Percentiles rank a stretch among this genome's conserved stretches.
phyloP scores from a whole-genome alignment of 2,888 invertebrate genomes.

The Charanyca ferruginea region DNA sequence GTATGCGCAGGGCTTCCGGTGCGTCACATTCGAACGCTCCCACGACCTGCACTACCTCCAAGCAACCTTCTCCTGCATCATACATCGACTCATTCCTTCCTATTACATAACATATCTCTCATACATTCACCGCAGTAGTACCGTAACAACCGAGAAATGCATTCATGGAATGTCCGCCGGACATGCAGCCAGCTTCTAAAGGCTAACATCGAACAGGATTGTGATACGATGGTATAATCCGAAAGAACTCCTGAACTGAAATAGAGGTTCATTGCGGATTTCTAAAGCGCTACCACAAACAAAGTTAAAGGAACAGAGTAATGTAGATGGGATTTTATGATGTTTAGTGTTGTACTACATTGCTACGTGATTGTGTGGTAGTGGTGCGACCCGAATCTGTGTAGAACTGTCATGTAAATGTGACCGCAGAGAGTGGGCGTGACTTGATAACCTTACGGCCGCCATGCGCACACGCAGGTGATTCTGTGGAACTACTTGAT shows the following conservation, averaged over 20 bases:
- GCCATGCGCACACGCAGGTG: slow-evolving; percentile 38
- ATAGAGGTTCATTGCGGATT: slow-evolving; percentile 53
- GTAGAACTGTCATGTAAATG: slow-evolving; percentile 55
- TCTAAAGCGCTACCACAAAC: background rate
- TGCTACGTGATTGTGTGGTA: slow-evolving; percentile 31
- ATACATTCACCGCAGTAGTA: slow-evolving; percentile 41
- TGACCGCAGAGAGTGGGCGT: slow-evolving; percentile 66
- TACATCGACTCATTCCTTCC: slow-evolving; percentile 52
- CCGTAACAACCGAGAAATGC: slow-evolving; percentile 53
- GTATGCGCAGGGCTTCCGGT: slow-evolving; percentile 69
- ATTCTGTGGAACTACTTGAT: slow-evolving; percentile 55
- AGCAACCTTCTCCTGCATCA: slow-evolving; percentile 43
- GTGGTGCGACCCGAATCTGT: slow-evolving; percentile 48
- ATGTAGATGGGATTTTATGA: slow-evolving; percentile 36
- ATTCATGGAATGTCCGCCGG: slow-evolving; percentile 75
- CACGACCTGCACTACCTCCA: slow-evolving; percentile 59
- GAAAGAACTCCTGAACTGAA: slow-evolving; percentile 15
- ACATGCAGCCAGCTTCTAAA: slow-evolving; percentile 46
- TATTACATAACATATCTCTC: background rate
- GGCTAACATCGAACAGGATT: slow-evolving; percentile 33
- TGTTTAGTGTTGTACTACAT: slow-evolving; percentile 2
- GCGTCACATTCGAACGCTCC: slow-evolving; percentile 63
- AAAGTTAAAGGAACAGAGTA: slow-evolving; percentile 24
- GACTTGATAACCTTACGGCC: slow-evolving; percentile 64
- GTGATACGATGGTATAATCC: slow-evolving; percentile 24